A percentile compares a stretch with the other conserved stretches of the same genome.
Evolutionary conservation across 2,113 vertebrate genomes (phyloP).

Genomic region (Datnioides undecimradiatus): DNA sequence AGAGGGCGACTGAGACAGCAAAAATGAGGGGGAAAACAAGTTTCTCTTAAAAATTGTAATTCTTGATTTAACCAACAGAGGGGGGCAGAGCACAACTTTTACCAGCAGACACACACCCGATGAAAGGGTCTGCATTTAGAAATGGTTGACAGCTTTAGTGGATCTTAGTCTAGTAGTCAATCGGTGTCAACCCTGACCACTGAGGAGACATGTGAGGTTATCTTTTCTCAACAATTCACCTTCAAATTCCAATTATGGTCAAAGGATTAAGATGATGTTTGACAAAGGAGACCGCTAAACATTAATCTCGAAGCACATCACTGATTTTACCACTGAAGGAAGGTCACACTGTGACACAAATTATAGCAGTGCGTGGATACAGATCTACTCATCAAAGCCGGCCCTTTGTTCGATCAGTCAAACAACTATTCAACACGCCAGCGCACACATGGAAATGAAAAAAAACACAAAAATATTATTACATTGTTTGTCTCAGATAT

Average conservation of each 20-base stretch:
- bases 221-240: slow-evolving; percentile 5
- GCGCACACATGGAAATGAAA: not conserved
- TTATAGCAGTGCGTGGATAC: slow-evolving; percentile 5
- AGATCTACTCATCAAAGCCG: slow-evolving; percentile 38
- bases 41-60: not conserved
- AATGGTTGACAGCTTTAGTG: not conserved
- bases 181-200: slow-evolving; percentile 16
- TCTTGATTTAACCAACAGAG: slow-evolving; percentile 56
- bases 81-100: slow-evolving; percentile 63
- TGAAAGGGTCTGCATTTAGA: not conserved
- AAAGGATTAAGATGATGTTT: slow-evolving; percentile 25
- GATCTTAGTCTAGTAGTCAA: slow-evolving; percentile 14
- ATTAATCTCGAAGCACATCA: slow-evolving; percentile 13
- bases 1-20: slow-evolving; percentile 66
- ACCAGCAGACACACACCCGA: too few species aligned
- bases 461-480: not conserved
- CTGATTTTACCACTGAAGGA: slow-evolving; percentile 22
- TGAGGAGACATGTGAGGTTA: slow-evolving; percentile 13
- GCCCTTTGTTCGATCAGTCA: not conserved
- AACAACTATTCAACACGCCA: not conserved
- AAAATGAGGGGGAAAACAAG: not conserved
- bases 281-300: slow-evolving; percentile 6
- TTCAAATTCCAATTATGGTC: slow-evolving; percentile 9
- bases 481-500: too few species aligned
- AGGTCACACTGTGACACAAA: slow-evolving; percentile 30